Evolutionary conservation across 2,888 invertebrate genomes (phyloP).

Genomic region (Aleiodes alternator): DNA sequence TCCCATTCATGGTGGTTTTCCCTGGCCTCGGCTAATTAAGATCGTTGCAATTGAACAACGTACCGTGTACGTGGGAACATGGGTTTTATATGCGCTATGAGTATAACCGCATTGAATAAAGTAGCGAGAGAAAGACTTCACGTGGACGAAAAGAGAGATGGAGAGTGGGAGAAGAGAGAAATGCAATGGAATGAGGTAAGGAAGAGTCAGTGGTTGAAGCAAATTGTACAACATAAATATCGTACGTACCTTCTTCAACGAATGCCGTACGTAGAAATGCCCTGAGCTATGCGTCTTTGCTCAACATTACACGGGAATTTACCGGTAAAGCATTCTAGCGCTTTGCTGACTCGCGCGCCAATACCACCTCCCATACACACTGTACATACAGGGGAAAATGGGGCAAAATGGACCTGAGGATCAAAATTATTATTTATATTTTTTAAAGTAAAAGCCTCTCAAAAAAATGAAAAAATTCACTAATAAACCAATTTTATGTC

Average conservation of each 20-base stretch:
- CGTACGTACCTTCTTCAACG: conserved; percentile 44
- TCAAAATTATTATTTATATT: too few relatives aligned
- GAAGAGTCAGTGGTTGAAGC: conserved; percentile 47
- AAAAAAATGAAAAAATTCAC: too few relatives aligned
- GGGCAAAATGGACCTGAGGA: too few relatives aligned
- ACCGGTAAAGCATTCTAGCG: conserved; percentile 53
- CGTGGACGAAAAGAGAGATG: too few relatives aligned
- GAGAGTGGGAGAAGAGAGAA: background rate
- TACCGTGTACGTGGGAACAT: conserved; percentile 54
- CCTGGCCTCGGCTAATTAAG: conserved; percentile 56
- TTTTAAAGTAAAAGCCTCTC: too few relatives aligned
- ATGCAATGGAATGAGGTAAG: conserved; percentile 7
- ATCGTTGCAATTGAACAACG: conserved; percentile 56
- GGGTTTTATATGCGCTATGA: conserved; percentile 31
- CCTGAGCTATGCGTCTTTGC: conserved; percentile 51
- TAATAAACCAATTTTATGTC: too few relatives aligned
- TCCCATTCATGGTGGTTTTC: conserved; percentile 55
- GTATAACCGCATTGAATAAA: conserved; percentile 24
- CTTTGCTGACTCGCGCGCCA: conserved; percentile 29
- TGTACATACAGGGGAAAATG: background rate
- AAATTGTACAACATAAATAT: conserved; percentile 58
- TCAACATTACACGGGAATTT: conserved; percentile 54
- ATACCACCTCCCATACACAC: conserved; percentile 5
- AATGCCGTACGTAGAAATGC: conserved; percentile 51
- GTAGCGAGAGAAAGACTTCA: background rate